phyloP scores from a whole-genome alignment of 64 coral and sea anemone species.

The Exaiptasia diaphana region DNA sequence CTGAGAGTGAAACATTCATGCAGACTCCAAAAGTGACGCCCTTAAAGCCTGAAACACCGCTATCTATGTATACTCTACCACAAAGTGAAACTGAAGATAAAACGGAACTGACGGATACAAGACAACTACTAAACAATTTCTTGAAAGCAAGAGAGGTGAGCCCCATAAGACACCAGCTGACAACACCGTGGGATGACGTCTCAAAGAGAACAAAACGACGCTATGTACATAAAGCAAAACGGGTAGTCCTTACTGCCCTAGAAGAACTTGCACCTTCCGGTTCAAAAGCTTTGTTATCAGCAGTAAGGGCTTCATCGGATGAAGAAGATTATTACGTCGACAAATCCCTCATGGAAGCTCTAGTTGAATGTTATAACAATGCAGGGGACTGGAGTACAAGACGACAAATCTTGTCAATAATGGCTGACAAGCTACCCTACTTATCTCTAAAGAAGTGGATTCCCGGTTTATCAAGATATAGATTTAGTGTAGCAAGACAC shows the following conservation, averaged over 20 bases:
- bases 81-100: neutral
- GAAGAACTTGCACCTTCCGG: constrained; percentile 26
- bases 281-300: neutral
- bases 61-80: neutral
- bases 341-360: neutral
- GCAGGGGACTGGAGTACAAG: constrained; percentile 22
- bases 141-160: constrained; percentile 16
- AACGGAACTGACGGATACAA: neutral
- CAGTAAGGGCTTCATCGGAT: neutral
- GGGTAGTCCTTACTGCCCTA: constrained; percentile 17
- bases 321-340: constrained; percentile 4
- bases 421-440: too few species aligned
- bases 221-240: constrained; percentile 25
- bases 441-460: too few species aligned
- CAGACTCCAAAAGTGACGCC: too few species aligned
- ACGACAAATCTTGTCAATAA: too few species aligned
- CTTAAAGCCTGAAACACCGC: neutral
- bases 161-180: constrained; percentile 28
- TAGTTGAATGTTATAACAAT: constrained; percentile 14
- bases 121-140: constrained; percentile 36
- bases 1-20: too few species aligned
- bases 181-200: constrained; percentile 45
- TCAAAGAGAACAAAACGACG: constrained; percentile 24
- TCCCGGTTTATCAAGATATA: constrained; percentile 8
- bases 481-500: constrained; percentile 9